Evolutionary conservation across 1,140 invertebrate species (phyloP).

Genomic region (Ceratitis capitata): DNA sequence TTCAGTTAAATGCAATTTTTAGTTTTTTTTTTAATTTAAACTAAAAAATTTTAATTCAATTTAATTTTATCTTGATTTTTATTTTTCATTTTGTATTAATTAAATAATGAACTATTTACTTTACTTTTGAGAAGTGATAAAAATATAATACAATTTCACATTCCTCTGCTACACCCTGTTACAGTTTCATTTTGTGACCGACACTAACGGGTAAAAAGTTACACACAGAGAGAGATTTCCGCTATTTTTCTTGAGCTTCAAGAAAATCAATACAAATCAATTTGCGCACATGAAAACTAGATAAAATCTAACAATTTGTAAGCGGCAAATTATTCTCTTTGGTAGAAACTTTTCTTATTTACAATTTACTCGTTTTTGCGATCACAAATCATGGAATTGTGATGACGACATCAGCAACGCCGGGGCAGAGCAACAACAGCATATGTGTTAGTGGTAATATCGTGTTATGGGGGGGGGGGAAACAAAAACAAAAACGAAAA

Average conservation of each 20-base stretch:
- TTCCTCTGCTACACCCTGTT: conserved; percentile 42
- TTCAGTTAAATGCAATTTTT: not conserved
- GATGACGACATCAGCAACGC: conserved; percentile 48
- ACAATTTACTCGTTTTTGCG: conserved; percentile 64
- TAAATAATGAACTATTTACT: not conserved
- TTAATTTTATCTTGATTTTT: not conserved
- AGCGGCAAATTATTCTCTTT: not conserved
- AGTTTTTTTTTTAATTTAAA: not conserved
- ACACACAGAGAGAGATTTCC: not conserved
- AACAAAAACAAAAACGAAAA: not conserved
- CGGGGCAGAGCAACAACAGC: not conserved
- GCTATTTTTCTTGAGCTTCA: conserved; percentile 12
- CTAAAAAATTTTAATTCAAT: no score
- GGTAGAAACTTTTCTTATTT: not conserved
- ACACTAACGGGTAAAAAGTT: conserved; percentile 64
- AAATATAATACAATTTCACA: no score
- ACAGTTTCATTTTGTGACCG: conserved; percentile 66
- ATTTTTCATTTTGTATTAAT: not conserved
- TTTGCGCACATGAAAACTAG: not conserved
- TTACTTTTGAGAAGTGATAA: not conserved
- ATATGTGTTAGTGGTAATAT: no score
- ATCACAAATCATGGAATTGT: conserved; percentile 66
- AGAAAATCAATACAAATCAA: not conserved
- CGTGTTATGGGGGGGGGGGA: no score
- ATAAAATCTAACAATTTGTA: not conserved